These are phyloP conservation scores for Lagopus leucura DNA, from an alignment of 2,113 vertebrate species.

Conservation along the genomic window DNA sequence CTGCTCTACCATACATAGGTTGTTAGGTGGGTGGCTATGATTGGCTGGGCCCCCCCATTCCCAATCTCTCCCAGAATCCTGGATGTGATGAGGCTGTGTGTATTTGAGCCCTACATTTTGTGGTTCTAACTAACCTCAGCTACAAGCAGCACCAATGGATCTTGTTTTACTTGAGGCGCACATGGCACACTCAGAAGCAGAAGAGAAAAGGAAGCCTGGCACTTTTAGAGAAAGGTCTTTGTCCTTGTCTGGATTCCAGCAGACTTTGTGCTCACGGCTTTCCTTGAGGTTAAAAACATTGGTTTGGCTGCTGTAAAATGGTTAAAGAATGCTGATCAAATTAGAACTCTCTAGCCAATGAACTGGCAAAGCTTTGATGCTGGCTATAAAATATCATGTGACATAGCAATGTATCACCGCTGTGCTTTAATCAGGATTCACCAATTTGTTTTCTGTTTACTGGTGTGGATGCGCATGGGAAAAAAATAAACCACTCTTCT, in stretches of 20 bases:
- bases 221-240: background rate
- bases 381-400: accelerated
- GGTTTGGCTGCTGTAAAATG: background rate
- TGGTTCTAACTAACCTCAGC: background rate
- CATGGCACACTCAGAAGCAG: background rate
- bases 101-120: background rate
- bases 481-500: background rate
- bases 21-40: accelerated
- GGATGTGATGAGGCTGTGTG: background rate
- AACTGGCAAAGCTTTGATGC: background rate
- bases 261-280: background rate
- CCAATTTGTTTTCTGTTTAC: background rate
- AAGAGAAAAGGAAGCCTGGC: background rate
- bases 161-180: background rate
- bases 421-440: background rate
- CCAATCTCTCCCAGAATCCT: background rate
- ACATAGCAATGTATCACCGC: background rate
- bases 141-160: background rate
- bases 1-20: background rate
- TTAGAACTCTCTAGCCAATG: background rate
- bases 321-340: background rate
- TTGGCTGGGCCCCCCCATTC: background rate
- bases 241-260: background rate
- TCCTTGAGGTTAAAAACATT: background rate
- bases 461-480: accelerated